Conservation (phyloP, 1,140 invertebrate species). For the Venustaconcha ellipsiformis region DNA sequence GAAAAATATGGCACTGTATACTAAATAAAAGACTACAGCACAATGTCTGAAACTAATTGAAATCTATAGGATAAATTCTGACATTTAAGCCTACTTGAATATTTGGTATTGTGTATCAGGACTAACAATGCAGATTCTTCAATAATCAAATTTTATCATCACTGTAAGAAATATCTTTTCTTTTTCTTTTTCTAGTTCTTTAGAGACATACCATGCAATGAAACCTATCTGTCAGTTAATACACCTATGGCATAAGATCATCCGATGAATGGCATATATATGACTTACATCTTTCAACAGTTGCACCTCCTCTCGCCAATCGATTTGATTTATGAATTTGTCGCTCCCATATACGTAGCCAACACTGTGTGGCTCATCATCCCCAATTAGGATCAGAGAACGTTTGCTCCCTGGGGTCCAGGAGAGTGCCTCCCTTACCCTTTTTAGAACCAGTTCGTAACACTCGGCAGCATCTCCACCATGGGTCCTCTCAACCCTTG, state of each 20-base stretch:
- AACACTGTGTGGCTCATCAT: conserved; percentile 50
- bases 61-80: too few species aligned
- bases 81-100: too few species aligned
- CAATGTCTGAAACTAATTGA: too few species aligned
- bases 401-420: conserved; percentile 58
- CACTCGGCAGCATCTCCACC: conserved; percentile 52
- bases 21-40: too few species aligned
- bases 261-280: too few species aligned
- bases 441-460: conserved; percentile 57
- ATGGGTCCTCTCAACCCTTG: conserved; percentile 33
- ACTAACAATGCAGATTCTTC: too few species aligned
- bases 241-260: too few species aligned
- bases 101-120: too few species aligned
- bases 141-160: not conserved
- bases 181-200: not conserved
- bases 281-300: conserved; percentile 27
- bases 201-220: too few species aligned
- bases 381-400: conserved; percentile 58
- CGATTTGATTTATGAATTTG: conserved; percentile 36
- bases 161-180: not conserved
- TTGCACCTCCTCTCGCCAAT: conserved; percentile 51
- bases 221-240: too few species aligned
- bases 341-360: conserved; percentile 39
- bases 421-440: conserved; percentile 44
- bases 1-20: too few species aligned